Evolutionary conservation across 1,140 invertebrate genomes (phyloP).

Genomic region (Hyles euphorbiae): DNA sequence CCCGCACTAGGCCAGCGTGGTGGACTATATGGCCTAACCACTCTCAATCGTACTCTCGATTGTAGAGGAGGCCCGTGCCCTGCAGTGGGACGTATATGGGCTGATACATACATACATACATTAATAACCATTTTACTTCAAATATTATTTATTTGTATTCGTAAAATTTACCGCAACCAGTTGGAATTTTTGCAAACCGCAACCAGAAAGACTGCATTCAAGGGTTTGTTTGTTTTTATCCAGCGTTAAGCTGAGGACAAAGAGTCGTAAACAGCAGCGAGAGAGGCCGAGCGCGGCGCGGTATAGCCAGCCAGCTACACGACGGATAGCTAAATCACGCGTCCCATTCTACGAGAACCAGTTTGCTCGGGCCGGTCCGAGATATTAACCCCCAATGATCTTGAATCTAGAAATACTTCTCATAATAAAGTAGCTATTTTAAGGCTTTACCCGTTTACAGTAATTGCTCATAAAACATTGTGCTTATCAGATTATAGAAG

Average conservation of each 20-base stretch:
- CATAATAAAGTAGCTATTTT: slow-evolving; percentile 49
- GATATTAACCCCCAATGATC: slow-evolving; percentile 31
- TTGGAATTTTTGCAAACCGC: too few species aligned
- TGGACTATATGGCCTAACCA: too few species aligned
- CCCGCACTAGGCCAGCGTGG: too few species aligned
- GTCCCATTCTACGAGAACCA: slow-evolving; percentile 43
- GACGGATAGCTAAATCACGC: slow-evolving; percentile 40
- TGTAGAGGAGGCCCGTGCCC: too few species aligned
- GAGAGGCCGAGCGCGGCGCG: not conserved
- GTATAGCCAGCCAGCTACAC: slow-evolving; percentile 6
- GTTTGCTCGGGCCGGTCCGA: slow-evolving; percentile 28
- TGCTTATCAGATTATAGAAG: slow-evolving; percentile 6
- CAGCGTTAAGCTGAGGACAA: slow-evolving; percentile 4
- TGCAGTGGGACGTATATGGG: too few species aligned
- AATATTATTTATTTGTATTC: too few species aligned
- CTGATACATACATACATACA: too few species aligned
- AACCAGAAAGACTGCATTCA: too few species aligned
- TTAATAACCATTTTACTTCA: too few species aligned
- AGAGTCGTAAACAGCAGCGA: slow-evolving; percentile 16
- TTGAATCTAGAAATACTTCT: slow-evolving; percentile 21
- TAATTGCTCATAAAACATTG: slow-evolving; percentile 31
- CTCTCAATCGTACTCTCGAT: too few species aligned
- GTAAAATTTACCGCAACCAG: not conserved
- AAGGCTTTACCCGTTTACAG: slow-evolving; percentile 24
- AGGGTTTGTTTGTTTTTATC: too few species aligned